Base-by-base conservation (phyloP, 2,888 invertebrate species). In the Erebia palarica region DNA sequence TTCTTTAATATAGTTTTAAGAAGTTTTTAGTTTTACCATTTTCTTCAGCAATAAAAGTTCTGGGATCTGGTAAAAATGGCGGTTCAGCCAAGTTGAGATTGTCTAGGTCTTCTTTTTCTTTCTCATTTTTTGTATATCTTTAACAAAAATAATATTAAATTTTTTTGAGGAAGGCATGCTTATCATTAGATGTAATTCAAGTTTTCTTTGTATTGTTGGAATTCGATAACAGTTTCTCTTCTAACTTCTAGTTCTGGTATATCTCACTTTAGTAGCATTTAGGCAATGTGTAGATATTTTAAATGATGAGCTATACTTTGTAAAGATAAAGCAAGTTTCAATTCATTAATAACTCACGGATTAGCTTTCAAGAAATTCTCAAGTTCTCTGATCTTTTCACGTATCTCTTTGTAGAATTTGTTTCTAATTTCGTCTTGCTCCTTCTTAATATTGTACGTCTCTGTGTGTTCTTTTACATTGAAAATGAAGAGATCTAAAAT, bases 401-500 rank as follows among this genome's bases (percentile, higher is more conserved):
- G 82, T 1, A 89, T 83, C 1, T 92, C 91, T 21, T 90, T 92
- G 73, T 90, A 87, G 72, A 94, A 92, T 9, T 88, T 85, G 0
- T 21, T 79, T 14, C 94, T 86, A 0, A 82, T 82, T 0, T 88
- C 89, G 0, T 89, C 88, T 65, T 94, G 94, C 1, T 91, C 89
- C 0, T 89, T 88, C 65, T 93, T 91, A 53, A 94, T 74, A 42
- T 82, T 84, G 18, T 82, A 78, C 1, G 87, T 86, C 0, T 85
- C 86, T 0, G 84, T 78, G 70, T 91, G 84, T 65, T 94, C 94
- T 27, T 85, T 87, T 2, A 86, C 86, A 72, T 91, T 94, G 78
- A 92, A 94, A 0, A 79, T 79, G 65, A 90, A 89, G 0, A 94
- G 80, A 80, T 94, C 94, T 95, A 53, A 67, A 63, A 55, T 44